These are phyloP conservation scores for Apodemus sylvaticus DNA, from an alignment of 2,113 vertebrate species.

Conservation along the genomic window DNA sequence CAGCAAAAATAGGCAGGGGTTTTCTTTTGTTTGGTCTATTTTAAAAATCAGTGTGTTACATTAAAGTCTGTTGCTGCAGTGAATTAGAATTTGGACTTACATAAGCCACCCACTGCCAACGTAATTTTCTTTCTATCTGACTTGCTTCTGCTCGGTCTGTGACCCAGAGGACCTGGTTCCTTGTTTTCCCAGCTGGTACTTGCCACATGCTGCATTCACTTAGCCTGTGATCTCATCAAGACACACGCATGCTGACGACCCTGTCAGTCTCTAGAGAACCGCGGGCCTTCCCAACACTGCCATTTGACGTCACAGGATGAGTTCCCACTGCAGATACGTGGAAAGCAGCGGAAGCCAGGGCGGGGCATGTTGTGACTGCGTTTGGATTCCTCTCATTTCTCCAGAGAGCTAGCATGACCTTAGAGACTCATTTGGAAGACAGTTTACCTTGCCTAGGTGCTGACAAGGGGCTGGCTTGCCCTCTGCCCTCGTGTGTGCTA, in stretches of 20 bases:
- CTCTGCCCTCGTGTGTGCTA: constrained; percentile 23
- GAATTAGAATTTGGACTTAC: constrained; percentile 47
- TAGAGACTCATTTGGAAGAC: constrained; percentile 1
- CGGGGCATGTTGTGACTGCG: not conserved
- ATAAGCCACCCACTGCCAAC: not conserved
- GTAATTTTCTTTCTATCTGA: constrained; percentile 39
- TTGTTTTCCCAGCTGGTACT: not conserved
- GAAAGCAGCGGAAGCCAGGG: not conserved
- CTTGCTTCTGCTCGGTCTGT: constrained; percentile 17
- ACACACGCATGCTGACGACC: not conserved
- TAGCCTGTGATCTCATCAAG: not conserved
- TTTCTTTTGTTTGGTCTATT: constrained; percentile 7
- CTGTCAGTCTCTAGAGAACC: not conserved
- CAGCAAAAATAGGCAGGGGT: constrained; percentile 46
- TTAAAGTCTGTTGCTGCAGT: constrained; percentile 40
- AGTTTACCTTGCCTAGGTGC: not conserved
- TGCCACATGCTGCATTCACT: not conserved
- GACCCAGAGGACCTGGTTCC: not conserved
- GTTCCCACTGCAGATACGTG: constrained; percentile 39
- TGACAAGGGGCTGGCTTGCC: not conserved
- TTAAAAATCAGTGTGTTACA: constrained; percentile 52
- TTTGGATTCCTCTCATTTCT: constrained; percentile 31
- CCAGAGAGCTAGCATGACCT: not conserved
- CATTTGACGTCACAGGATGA: constrained; percentile 6
- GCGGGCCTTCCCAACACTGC: not conserved